phyloP scores from a whole-genome alignment of 2,113 vertebrate genomes.

The Perca schrenkii region DNA sequence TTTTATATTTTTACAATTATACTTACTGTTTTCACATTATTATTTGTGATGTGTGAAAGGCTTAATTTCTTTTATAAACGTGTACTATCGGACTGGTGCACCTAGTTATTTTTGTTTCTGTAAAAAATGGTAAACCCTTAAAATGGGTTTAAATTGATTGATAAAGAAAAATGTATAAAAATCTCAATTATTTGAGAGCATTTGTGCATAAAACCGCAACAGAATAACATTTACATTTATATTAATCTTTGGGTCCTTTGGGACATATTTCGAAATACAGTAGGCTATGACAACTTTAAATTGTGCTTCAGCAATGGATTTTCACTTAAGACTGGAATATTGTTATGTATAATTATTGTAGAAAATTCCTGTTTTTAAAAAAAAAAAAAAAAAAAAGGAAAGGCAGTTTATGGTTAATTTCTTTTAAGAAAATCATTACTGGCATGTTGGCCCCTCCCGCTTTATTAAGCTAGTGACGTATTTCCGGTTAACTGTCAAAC shows the following conservation, averaged over 20 bases:
- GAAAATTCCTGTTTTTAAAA: too few species aligned
- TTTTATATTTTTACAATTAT: background rate
- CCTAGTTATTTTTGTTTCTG: background rate
- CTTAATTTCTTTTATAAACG: background rate
- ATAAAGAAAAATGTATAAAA: too few species aligned
- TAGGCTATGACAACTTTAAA: too few species aligned
- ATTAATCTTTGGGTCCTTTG: background rate
- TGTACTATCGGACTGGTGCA: background rate
- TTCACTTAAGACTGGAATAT: background rate
- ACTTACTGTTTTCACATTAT: too few species aligned
- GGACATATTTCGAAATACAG: background rate
- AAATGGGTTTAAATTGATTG: background rate
- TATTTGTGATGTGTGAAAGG: background rate
- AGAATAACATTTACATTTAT: background rate
- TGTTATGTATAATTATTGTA: background rate
- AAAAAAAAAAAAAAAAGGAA: too few species aligned
- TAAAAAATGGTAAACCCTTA: background rate
- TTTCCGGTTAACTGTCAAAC: conserved; percentile 80
- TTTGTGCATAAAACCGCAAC: background rate
- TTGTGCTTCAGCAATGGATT: background rate
- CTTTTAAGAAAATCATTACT: background rate
- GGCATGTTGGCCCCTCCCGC: background rate
- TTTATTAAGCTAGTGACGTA: conserved; percentile 59
- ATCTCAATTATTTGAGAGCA: background rate
- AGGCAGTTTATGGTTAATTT: background rate